A percentile compares a stretch with the other conserved stretches of the same genome.
Evolutionary conservation across 2,888 invertebrate genomes (phyloP).

Genomic region (Stenodera caucasica): DNA sequence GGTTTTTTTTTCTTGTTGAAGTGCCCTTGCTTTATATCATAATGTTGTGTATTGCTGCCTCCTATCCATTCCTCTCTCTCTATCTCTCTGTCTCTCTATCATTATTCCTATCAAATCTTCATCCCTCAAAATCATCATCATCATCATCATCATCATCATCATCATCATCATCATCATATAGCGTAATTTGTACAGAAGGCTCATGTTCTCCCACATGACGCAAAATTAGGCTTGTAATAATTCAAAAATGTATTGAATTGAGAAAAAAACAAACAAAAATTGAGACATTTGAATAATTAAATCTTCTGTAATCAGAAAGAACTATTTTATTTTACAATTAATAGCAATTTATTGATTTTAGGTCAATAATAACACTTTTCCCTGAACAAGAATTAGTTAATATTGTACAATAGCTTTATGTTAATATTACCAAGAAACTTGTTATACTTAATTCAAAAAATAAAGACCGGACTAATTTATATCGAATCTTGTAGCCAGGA

Average conservation of each 20-base stretch:
- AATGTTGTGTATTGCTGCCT: conserved; percentile 51
- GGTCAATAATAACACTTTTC: background rate
- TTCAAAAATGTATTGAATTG: conserved; percentile 10
- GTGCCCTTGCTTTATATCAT: conserved; percentile 66
- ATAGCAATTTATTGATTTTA: background rate
- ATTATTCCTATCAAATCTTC: conserved; percentile 14
- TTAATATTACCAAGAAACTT: background rate
- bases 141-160: conserved; percentile 17
- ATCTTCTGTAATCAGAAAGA: background rate
- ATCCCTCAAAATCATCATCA: too few relatives aligned
- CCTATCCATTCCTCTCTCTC: conserved; percentile 26
- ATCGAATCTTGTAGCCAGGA: background rate
- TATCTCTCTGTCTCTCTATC: too few relatives aligned
- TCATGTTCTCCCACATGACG: conserved; percentile 38
- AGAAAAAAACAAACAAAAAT: conserved; percentile 13
- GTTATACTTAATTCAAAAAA: too few relatives aligned
- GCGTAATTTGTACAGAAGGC: conserved; percentile 48
- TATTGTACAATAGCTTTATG: background rate
- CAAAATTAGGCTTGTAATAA: conserved; percentile 34
- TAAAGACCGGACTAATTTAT: conserved; percentile 2
- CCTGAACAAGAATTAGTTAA: background rate
- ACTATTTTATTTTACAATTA: background rate
- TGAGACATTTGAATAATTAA: conserved; percentile 40
- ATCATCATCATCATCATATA: conserved; percentile 38
- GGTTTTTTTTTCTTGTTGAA: conserved; percentile 56